phyloP scores from a whole-genome alignment of 2,888 invertebrate species.

The Cetonia aurata region DNA sequence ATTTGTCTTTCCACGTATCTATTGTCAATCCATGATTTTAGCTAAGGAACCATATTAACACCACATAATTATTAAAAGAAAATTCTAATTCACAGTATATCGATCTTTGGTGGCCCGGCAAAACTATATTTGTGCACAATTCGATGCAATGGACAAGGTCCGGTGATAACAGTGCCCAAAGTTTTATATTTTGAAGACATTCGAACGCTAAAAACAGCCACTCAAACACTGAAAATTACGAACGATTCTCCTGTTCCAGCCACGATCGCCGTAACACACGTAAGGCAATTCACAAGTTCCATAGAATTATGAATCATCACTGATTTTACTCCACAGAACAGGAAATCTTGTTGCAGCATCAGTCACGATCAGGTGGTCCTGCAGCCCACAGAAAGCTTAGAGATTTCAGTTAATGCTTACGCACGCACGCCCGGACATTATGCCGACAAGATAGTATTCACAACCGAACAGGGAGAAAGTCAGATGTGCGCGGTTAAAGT shows the following conservation, averaged over 20 bases:
- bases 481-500: conserved; percentile 69
- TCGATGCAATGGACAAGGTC: conserved; percentile 73
- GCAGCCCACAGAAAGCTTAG: conserved; percentile 57
- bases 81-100: conserved; percentile 49
- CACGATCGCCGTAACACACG: conserved; percentile 30
- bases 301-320: neutral
- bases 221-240: conserved; percentile 70
- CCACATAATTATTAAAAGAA: neutral
- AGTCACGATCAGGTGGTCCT: conserved; percentile 63
- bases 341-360: conserved; percentile 69
- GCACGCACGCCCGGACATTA: conserved; percentile 63
- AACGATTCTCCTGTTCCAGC: conserved; percentile 81
- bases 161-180: conserved; percentile 75
- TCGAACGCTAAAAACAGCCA: conserved; percentile 69
- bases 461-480: conserved; percentile 64
- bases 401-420: conserved; percentile 59
- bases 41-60: too few relatives aligned
- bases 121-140: conserved; percentile 64
- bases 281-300: neutral
- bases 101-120: conserved; percentile 47
- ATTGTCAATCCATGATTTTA: too few relatives aligned
- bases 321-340: conserved; percentile 6
- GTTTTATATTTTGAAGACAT: conserved; percentile 76
- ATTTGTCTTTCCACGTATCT: neutral
- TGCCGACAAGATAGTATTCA: conserved; percentile 59